Percentiles rank a stretch among this genome's conserved stretches.
Conservation (phyloP, 2,113 vertebrate species). For the Macrotus californicus region DNA sequence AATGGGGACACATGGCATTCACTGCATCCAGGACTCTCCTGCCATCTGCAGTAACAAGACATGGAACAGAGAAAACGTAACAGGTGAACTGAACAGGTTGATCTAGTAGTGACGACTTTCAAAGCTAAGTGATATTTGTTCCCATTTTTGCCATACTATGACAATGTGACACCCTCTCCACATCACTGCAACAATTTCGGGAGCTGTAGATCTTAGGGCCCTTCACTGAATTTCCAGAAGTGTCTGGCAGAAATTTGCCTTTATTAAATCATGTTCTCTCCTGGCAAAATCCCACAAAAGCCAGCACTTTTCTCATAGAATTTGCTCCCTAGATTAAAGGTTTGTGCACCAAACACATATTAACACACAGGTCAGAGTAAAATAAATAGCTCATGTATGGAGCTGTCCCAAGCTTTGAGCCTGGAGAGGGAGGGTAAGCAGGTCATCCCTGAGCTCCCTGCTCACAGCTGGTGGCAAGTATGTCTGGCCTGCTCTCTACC, state of each 20-base stretch:
- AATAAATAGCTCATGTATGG: constrained; percentile 33
- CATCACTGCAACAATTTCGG: neutral
- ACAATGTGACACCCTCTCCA: neutral
- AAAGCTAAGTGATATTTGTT: constrained; percentile 23
- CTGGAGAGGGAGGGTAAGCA: neutral
- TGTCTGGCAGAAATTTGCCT: neutral
- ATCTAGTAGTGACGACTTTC: neutral
- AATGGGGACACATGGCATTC: neutral
- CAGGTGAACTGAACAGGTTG: neutral
- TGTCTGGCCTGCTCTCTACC: neutral
- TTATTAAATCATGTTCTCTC: neutral
- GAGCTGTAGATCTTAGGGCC: neutral
- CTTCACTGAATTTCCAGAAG: neutral
- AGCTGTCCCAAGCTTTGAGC: neutral
- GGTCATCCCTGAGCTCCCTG: neutral
- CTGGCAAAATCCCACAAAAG: constrained; percentile 32
- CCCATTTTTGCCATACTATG: neutral
- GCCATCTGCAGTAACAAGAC: neutral
- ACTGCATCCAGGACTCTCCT: neutral
- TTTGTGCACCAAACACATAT: constrained; percentile 1
- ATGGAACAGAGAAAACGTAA: constrained; percentile 34
- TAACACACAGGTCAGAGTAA: constrained; percentile 53
- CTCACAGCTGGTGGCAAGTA: neutral
- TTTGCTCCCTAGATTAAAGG: constrained; percentile 38
- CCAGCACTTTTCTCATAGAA: constrained; percentile 24